Base-by-base conservation (phyloP, 2,113 vertebrate species). In the Rhagologus leucostigma region DNA sequence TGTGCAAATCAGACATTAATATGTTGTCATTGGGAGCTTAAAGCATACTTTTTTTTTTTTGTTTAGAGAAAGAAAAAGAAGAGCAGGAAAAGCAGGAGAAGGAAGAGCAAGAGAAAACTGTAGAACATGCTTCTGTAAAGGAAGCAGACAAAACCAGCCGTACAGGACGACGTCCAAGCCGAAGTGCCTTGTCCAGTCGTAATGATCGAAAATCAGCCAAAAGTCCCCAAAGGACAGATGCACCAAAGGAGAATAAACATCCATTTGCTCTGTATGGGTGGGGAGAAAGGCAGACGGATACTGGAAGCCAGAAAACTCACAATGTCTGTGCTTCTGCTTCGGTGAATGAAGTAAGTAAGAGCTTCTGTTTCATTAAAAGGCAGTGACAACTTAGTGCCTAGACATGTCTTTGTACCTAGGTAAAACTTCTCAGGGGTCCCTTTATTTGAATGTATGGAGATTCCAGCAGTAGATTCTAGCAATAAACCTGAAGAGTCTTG, bases 211-310 rank as follows among this genome's bases (percentile, higher is more conserved):
- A 97, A 95, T 69, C 96, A 50, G 86, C 77, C 67, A 97, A 97
- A 94, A 99, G 98, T 5, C 97, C 97, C 44, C 98, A 95, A 59
- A 97, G 97, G 55, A 85, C 87, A 52, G 98, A 98, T 39, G 93
- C 95, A 33, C 92, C 96, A 56, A 99, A 98, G 91, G 98, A 98
- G 60, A 98, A 97, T 53, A 98, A 98, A 67, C 99, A 99, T 87
- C 99, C 99, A 1, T 99, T 99, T 75, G 99, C 98, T 53, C 96
- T 99, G 53, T 99, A 99, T 33, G 99, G 98, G 32, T 98, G 98
- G 96, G 99, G 99, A 67, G 99, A 99, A 89, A 99, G 94, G 81
- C 97, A 98, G 77, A 98, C 97, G 0, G 98, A 99, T 70, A 99
- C 98, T 6, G 98, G 99, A 15, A 97, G 95, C 80, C 99, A 98